A percentile compares a stretch with the other conserved stretches of the same genome.
Conservation (phyloP, 2,888 invertebrate species). For the Conomelus anceps region DNA sequence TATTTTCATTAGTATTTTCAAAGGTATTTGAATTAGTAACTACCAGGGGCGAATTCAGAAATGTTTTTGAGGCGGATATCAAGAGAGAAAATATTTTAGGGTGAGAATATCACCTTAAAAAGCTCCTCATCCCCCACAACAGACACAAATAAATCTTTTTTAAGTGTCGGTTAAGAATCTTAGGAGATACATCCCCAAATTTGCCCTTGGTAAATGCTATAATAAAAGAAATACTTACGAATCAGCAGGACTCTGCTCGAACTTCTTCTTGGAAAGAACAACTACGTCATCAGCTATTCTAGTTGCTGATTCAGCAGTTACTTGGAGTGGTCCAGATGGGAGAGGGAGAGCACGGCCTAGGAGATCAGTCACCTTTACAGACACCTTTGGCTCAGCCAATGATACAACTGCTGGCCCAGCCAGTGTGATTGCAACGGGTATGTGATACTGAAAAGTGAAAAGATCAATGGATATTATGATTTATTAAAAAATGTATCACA, state of each 20-base stretch:
- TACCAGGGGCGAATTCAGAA: no score
- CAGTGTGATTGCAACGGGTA: slow-evolving; percentile 79
- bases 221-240: slow-evolving; percentile 38
- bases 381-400: slow-evolving; percentile 63
- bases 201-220: background rate
- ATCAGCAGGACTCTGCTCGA: slow-evolving; percentile 42
- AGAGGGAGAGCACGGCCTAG: slow-evolving; percentile 66
- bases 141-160: no score
- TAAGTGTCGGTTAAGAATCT: no score
- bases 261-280: slow-evolving; percentile 56
- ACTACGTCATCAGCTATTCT: slow-evolving; percentile 66
- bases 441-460: slow-evolving; percentile 49
- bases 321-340: slow-evolving; percentile 52
- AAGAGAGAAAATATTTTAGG: no score
- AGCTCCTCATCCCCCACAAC: no score
- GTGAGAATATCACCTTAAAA: no score
- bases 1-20: no score
- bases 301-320: slow-evolving; percentile 69
- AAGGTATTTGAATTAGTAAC: no score
- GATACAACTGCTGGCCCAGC: slow-evolving; percentile 65
- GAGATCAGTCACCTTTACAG: slow-evolving; percentile 65
- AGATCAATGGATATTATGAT: background rate
- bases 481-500: no score
- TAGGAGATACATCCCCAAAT: background rate
- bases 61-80: no score